These are phyloP conservation scores for Sinella curviseta DNA, from an alignment of 1,140 invertebrate genomes.

Conservation along the genomic window DNA sequence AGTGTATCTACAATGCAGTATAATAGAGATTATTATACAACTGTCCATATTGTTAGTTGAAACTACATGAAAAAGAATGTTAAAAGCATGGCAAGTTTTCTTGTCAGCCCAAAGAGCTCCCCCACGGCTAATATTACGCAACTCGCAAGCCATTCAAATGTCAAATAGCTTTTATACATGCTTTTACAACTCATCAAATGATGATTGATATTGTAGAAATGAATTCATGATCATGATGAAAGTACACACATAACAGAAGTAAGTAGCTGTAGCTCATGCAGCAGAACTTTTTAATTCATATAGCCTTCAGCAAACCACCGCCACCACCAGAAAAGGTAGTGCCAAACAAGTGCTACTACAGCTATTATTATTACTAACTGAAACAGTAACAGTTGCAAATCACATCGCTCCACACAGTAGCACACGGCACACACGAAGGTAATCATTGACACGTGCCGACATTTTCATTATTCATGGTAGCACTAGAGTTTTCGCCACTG, in stretches of 20 bases:
- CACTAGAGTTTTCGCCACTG: background rate
- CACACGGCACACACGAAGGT: background rate
- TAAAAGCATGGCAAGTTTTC: too few species aligned
- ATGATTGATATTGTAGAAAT: background rate
- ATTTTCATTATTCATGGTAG: background rate
- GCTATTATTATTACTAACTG: background rate
- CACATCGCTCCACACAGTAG: background rate
- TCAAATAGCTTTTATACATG: background rate
- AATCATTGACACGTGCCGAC: slow-evolving; percentile 21
- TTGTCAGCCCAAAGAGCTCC: too few species aligned
- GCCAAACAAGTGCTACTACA: background rate
- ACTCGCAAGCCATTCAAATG: background rate
- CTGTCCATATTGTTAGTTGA: too few species aligned
- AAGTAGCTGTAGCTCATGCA: background rate
- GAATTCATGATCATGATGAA: background rate
- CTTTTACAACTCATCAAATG: background rate
- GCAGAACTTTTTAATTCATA: background rate
- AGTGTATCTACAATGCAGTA: too few species aligned
- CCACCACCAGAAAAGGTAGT: background rate
- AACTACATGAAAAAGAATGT: too few species aligned
- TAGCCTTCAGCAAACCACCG: background rate
- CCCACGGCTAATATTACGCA: background rate
- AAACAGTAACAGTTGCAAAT: too few species aligned
- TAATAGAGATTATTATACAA: too few species aligned
- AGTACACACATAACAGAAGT: background rate